phyloP scores from a whole-genome alignment of 2,797 vertebrate species.

The Manis javanica region DNA sequence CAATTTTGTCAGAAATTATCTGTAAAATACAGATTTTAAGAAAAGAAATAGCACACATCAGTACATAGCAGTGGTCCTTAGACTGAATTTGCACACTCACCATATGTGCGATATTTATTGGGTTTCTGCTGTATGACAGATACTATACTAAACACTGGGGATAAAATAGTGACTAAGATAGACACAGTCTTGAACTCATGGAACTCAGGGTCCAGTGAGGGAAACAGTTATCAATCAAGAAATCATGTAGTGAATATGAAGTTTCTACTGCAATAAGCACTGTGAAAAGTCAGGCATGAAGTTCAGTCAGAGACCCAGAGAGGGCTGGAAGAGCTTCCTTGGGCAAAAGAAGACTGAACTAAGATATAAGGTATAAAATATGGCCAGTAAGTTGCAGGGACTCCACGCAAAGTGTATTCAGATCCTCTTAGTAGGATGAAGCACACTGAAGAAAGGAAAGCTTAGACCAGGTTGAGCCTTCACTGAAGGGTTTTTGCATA shows the following conservation, averaged over 20 bases:
- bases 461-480: not conserved
- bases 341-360: not conserved
- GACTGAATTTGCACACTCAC: not conserved
- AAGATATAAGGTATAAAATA: not conserved
- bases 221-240: not conserved
- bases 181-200: not conserved
- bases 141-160: not conserved
- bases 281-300: not conserved
- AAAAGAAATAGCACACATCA: not conserved
- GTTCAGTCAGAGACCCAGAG: not conserved
- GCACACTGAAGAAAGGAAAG: not conserved
- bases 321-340: not conserved
- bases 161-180: not conserved
- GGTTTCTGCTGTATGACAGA: not conserved
- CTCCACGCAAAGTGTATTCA: not conserved
- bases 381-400: not conserved
- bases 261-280: not conserved
- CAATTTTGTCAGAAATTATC: not conserved
- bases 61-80: not conserved
- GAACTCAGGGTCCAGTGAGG: not conserved
- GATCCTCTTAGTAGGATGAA: not conserved
- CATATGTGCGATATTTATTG: not conserved
- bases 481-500: not conserved
- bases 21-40: not conserved
- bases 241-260: not conserved